These are phyloP conservation scores for Clangula hyemalis DNA, from an alignment of 2,797 vertebrate species.

Conservation along the genomic window DNA sequence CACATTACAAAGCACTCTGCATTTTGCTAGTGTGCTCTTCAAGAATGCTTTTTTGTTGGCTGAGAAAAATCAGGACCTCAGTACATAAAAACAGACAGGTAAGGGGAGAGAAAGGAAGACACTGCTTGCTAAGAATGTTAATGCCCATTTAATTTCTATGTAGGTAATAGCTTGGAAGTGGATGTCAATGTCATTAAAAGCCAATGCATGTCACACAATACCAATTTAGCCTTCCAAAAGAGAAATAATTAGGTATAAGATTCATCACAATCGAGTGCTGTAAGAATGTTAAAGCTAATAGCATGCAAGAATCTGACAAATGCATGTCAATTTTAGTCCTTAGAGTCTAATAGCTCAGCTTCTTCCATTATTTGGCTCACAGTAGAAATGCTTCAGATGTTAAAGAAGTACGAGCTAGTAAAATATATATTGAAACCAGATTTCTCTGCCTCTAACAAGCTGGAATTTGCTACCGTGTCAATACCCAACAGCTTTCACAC, in stretches of 20 bases:
- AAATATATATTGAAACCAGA: background rate
- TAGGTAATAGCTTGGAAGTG: background rate
- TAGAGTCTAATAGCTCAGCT: background rate
- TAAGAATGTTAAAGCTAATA: background rate
- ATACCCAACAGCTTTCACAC: rapidly evolving
- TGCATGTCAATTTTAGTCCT: background rate
- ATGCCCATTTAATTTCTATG: background rate
- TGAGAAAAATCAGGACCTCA: background rate
- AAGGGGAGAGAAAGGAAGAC: background rate
- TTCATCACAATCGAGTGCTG: background rate
- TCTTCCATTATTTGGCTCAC: background rate
- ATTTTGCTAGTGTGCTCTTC: background rate
- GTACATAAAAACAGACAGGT: background rate
- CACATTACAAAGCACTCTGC: background rate
- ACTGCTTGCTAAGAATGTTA: background rate
- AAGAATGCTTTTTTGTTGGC: background rate
- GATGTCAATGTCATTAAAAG: background rate
- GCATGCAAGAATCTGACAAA: background rate
- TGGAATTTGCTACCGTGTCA: rapidly evolving
- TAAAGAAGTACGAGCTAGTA: background rate
- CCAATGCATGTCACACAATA: background rate
- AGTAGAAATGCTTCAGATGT: background rate
- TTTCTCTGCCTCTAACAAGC: background rate
- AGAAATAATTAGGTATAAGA: background rate
- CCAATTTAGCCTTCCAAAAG: background rate